Evolutionary conservation across 2,888 invertebrate species (phyloP).

Genomic region (Apotomis betuletana): DNA sequence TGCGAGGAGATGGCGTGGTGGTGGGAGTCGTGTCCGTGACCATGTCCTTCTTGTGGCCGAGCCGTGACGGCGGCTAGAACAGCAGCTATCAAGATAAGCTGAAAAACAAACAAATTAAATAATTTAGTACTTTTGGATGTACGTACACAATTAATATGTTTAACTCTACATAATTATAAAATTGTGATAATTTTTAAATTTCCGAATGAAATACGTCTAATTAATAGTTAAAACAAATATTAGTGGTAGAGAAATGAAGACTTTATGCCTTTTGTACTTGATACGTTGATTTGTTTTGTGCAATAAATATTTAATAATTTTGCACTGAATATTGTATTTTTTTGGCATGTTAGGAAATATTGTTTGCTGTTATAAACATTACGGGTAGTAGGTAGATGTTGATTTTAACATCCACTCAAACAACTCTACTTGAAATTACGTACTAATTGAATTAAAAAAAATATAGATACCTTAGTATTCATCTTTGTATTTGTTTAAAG

Average conservation of each 20-base stretch:
- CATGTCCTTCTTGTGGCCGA: constrained; percentile 43
- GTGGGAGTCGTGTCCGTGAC: constrained; percentile 42
- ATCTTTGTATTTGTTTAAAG: neutral
- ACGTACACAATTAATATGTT: too few relatives aligned
- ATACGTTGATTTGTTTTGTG: too few relatives aligned
- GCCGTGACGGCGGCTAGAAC: constrained; percentile 45
- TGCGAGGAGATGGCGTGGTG: constrained; percentile 57
- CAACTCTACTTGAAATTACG: too few relatives aligned
- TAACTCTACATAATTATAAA: too few relatives aligned
- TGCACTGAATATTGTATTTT: too few relatives aligned
- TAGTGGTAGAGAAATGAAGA: neutral
- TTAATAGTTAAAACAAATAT: neutral
- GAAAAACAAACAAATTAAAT: neutral
- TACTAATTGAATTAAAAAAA: too few relatives aligned
- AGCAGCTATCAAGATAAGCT: constrained; percentile 44
- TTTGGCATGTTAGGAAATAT: too few relatives aligned
- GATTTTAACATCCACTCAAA: too few relatives aligned
- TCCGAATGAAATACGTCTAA: neutral
- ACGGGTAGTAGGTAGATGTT: too few relatives aligned
- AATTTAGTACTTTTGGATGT: neutral
- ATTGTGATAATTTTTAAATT: too few relatives aligned
- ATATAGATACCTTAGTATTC: constrained; percentile 3
- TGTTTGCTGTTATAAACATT: too few relatives aligned
- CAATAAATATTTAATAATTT: too few relatives aligned
- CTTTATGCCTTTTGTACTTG: neutral